phyloP scores from a whole-genome alignment of 2,113 vertebrate species.

The Emberiza fucata region DNA sequence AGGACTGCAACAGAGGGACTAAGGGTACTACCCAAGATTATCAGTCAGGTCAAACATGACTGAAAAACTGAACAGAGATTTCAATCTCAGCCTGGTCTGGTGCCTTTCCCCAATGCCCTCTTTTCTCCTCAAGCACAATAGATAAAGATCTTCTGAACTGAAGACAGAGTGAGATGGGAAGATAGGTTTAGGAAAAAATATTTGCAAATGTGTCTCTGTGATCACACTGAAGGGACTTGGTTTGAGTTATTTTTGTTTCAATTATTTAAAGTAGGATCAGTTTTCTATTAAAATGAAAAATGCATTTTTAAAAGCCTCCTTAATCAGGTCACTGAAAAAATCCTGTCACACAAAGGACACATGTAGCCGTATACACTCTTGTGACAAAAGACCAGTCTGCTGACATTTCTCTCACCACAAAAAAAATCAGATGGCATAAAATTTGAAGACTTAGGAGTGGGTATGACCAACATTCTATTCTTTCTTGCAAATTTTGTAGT shows the following conservation, averaged over 20 bases:
- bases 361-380: not conserved
- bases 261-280: not conserved
- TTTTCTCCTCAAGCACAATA: not conserved
- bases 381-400: not conserved
- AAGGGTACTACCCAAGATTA: not conserved
- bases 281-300: not conserved
- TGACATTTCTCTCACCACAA: not conserved
- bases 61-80: not conserved
- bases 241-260: not conserved
- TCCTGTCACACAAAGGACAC: not conserved
- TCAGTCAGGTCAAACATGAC: not conserved
- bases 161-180: not conserved
- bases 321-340: slow-evolving; percentile 8
- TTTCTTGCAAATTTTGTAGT: not conserved
- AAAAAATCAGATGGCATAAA: not conserved
- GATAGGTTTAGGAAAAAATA: not conserved
- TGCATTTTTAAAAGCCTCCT: not conserved
- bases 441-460: not conserved
- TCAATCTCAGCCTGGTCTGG: not conserved
- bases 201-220: not conserved
- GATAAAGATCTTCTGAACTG: slow-evolving; percentile 5
- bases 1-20: not conserved
- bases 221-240: not conserved
- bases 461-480: not conserved
- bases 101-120: not conserved